These are phyloP conservation scores for Epinephelus malabaricus DNA, from an alignment of 2,797 vertebrate species.

Conservation along the genomic window DNA sequence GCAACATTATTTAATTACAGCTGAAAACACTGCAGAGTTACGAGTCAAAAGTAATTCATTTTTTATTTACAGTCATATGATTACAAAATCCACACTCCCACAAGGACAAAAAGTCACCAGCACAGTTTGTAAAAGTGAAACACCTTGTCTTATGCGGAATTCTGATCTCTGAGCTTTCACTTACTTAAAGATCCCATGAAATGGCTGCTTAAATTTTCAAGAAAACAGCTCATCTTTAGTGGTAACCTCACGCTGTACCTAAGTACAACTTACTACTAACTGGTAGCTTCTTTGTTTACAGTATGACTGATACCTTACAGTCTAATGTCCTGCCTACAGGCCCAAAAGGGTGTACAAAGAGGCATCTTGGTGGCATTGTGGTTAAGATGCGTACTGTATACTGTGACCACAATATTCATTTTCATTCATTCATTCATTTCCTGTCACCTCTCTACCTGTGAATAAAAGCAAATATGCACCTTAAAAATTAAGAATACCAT, in stretches of 20 bases:
- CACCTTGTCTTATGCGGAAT: neutral
- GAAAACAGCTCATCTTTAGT: neutral
- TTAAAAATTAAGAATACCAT: neutral
- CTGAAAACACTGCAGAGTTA: neutral
- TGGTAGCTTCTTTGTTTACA: neutral
- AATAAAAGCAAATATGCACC: neutral
- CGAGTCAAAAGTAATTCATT: slow-evolving; percentile 63
- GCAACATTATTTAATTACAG: too few relatives aligned
- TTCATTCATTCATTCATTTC: neutral
- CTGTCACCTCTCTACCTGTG: neutral
- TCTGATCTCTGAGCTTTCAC: neutral
- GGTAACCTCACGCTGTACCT: neutral
- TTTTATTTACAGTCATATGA: slow-evolving; percentile 77
- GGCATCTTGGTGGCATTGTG: neutral
- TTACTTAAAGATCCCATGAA: slow-evolving; percentile 23
- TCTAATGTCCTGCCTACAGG: neutral
- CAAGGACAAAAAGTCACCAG: slow-evolving; percentile 57
- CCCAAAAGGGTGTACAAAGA: neutral
- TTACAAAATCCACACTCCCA: slow-evolving; percentile 76
- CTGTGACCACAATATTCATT: neutral
- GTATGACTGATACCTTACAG: neutral
- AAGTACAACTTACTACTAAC: neutral
- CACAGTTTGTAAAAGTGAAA: slow-evolving; percentile 52
- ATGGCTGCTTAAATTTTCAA: neutral
- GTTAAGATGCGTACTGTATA: neutral